A percentile compares a stretch with the other conserved stretches of the same genome.
Conservation (phyloP, 2,797 vertebrate genomes). For the Ceyx erithaca region DNA sequence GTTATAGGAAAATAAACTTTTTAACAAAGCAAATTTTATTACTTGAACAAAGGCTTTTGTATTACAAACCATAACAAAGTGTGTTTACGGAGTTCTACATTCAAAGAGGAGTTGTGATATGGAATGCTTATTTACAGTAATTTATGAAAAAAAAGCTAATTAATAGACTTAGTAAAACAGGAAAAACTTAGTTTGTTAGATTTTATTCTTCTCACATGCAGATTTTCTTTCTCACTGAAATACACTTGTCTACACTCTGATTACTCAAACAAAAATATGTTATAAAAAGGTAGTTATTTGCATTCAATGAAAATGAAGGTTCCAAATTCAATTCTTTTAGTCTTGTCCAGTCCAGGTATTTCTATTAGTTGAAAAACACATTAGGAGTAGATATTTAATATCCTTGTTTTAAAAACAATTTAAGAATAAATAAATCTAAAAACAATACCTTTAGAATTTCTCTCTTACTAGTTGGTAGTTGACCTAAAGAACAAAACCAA, state of each 20-base stretch:
- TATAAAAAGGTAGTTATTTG: background rate
- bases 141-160: background rate
- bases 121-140: background rate
- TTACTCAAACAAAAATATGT: background rate
- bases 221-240: background rate
- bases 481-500: background rate
- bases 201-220: background rate
- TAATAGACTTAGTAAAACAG: background rate
- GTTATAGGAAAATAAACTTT: constrained; percentile 37
- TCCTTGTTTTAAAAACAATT: background rate
- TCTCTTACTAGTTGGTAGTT: background rate
- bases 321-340: background rate
- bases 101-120: background rate
- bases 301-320: background rate
- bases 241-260: background rate
- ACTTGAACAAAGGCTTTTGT: background rate
- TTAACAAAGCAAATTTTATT: background rate
- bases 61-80: background rate
- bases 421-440: background rate
- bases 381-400: background rate
- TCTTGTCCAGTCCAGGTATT: background rate
- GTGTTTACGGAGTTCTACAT: background rate
- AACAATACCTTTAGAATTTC: background rate
- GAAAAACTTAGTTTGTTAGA: background rate
- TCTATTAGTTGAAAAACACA: background rate